phyloP scores from a whole-genome alignment of 1,140 invertebrate genomes.

The Neodiprion pinetum region DNA sequence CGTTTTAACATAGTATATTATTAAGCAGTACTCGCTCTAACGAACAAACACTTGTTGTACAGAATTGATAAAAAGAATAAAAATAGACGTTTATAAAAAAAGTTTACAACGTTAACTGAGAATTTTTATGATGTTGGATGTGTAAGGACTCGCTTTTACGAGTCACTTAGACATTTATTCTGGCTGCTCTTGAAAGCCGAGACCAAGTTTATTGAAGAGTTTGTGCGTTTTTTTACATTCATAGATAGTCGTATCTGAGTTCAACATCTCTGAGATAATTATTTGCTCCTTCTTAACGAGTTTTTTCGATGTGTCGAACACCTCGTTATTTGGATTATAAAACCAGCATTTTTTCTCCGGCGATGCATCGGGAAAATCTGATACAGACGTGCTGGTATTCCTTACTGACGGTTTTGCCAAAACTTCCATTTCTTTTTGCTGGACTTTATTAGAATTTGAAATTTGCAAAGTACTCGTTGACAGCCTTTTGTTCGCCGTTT shows the following conservation, averaged over 20 bases:
- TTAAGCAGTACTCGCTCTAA: background rate
- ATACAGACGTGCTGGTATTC: constrained; percentile 45
- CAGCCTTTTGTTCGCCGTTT: background rate
- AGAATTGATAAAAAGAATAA: background rate
- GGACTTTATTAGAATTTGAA: constrained; percentile 24
- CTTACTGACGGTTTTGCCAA: constrained; percentile 41
- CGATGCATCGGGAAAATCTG: constrained; percentile 30
- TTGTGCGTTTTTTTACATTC: constrained; percentile 33
- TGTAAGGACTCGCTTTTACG: background rate
- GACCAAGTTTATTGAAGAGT: constrained; percentile 31
- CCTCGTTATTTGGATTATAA: constrained; percentile 19
- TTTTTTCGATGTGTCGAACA: constrained; percentile 38
- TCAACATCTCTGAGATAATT: constrained; percentile 31
- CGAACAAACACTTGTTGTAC: background rate
- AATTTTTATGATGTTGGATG: background rate
- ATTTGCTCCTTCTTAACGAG: constrained; percentile 39
- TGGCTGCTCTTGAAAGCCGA: constrained; percentile 22
- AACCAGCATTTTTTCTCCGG: background rate
- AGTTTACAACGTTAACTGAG: background rate
- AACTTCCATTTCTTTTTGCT: constrained; percentile 41
- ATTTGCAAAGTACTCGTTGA: background rate
- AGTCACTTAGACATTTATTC: background rate
- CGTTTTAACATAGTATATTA: background rate
- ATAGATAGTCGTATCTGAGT: constrained; percentile 32
- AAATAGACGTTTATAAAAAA: constrained; percentile 8